phyloP scores from a whole-genome alignment of 2,797 vertebrate species.

The Capromys pilorides region DNA sequence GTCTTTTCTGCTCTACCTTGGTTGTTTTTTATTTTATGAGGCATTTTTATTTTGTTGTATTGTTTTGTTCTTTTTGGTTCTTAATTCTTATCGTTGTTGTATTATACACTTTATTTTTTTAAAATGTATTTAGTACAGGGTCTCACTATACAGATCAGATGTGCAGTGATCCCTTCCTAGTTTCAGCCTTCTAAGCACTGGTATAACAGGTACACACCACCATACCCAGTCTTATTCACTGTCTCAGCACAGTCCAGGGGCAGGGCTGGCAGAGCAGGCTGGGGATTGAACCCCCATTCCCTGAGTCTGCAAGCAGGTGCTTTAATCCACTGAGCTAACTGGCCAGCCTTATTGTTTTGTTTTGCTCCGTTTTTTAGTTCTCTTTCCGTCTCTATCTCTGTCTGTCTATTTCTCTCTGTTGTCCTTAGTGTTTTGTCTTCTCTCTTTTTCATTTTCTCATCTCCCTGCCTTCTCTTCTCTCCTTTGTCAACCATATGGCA shows the following conservation, averaged over 20 bases:
- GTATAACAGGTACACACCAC: no score
- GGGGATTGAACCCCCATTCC: no score
- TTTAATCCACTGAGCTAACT: no score
- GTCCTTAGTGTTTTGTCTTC: background rate
- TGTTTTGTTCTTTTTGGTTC: background rate
- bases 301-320: no score
- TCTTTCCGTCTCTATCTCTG: background rate
- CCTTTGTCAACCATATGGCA: background rate
- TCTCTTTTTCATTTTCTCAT: background rate
- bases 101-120: background rate
- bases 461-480: background rate
- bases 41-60: background rate
- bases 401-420: background rate
- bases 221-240: no score
- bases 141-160: no score
- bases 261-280: no score
- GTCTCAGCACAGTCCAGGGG: no score
- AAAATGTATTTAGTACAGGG: no score
- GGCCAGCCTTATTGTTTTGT: background rate
- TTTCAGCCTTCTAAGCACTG: no score
- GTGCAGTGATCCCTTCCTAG: no score
- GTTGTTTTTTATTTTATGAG: background rate
- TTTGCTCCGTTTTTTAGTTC: background rate
- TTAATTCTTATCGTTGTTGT: background rate
- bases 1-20: background rate